Conservation (phyloP, 2,888 invertebrate species). For the Rhingia rostrata region DNA sequence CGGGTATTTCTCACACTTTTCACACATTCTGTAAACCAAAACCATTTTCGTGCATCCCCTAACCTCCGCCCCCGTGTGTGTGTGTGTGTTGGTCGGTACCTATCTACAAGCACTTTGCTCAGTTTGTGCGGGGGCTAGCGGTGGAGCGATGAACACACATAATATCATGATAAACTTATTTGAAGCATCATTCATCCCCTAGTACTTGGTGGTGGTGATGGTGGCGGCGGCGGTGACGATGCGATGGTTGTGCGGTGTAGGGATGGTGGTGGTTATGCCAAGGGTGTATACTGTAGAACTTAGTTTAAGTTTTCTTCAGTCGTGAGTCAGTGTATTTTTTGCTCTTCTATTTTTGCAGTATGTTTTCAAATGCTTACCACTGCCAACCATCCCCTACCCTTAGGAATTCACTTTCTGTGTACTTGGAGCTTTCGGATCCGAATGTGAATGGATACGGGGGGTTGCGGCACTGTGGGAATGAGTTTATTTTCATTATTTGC, state of each 20-base stretch:
- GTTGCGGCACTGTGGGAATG: slow-evolving; percentile 23
- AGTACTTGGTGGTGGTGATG: slow-evolving; percentile 36
- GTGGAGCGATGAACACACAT: slow-evolving; percentile 56
- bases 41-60: slow-evolving; percentile 40
- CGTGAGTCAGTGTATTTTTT: slow-evolving; percentile 24
- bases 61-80: neutral
- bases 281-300: slow-evolving; percentile 54
- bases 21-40: slow-evolving; percentile 71
- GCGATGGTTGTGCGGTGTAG: slow-evolving; percentile 24
- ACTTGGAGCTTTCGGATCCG: slow-evolving; percentile 54
- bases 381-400: slow-evolving; percentile 35
- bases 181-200: slow-evolving; percentile 71
- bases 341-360: neutral
- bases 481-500: slow-evolving; percentile 34
- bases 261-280: slow-evolving; percentile 5
- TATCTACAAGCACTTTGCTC: neutral
- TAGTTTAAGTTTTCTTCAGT: slow-evolving; percentile 66
- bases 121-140: slow-evolving; percentile 5
- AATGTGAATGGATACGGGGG: slow-evolving; percentile 10
- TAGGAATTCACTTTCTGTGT: slow-evolving; percentile 65
- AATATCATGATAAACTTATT: slow-evolving; percentile 75
- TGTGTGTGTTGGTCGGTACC: neutral
- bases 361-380: slow-evolving; percentile 59
- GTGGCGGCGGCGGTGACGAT: slow-evolving; percentile 20
- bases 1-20: slow-evolving; percentile 48